Evolutionary conservation across 2,888 invertebrate genomes (phyloP).

Genomic region (Gymnoscelis rufifasciata): DNA sequence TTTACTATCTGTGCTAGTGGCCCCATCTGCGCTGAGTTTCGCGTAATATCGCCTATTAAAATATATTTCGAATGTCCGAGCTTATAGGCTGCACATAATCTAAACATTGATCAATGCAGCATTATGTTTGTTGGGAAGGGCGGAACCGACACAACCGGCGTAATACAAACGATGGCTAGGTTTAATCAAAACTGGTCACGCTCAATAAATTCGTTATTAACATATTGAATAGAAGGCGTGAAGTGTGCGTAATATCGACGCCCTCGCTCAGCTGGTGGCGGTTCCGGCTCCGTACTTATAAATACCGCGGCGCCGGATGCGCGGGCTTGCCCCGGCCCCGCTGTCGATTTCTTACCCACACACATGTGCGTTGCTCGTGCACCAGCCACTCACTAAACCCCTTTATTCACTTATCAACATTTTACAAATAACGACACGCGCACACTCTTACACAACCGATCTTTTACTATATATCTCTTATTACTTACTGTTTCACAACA

Average conservation of each 20-base stretch:
- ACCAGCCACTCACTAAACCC: constrained; percentile 47
- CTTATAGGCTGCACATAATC: constrained; percentile 15
- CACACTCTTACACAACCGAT: constrained; percentile 25
- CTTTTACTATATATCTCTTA: constrained; percentile 17
- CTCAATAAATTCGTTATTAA: constrained; percentile 39
- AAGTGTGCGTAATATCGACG: constrained; percentile 42
- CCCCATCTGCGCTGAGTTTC: too few relatives aligned
- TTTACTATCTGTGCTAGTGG: too few relatives aligned
- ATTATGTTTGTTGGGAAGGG: constrained; percentile 26
- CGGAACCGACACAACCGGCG: constrained; percentile 26
- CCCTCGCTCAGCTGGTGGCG: constrained; percentile 50
- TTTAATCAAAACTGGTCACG: constrained; percentile 34
- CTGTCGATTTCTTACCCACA: constrained; percentile 36
- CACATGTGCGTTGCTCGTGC: constrained; percentile 28
- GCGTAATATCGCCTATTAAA: too few relatives aligned
- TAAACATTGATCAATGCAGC: constrained; percentile 23
- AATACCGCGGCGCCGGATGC: constrained; percentile 72
- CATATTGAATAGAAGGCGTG: constrained; percentile 41
- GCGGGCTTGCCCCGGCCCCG: constrained; percentile 37
- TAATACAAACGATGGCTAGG: constrained; percentile 23
- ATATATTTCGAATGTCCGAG: constrained; percentile 3
- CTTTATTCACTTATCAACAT: constrained; percentile 54
- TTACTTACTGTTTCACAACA: too few relatives aligned
- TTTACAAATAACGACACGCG: constrained; percentile 46
- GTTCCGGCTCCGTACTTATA: constrained; percentile 69